Conservation (phyloP, 2,797 vertebrate species). For the Clarias laeviceps region DNA sequence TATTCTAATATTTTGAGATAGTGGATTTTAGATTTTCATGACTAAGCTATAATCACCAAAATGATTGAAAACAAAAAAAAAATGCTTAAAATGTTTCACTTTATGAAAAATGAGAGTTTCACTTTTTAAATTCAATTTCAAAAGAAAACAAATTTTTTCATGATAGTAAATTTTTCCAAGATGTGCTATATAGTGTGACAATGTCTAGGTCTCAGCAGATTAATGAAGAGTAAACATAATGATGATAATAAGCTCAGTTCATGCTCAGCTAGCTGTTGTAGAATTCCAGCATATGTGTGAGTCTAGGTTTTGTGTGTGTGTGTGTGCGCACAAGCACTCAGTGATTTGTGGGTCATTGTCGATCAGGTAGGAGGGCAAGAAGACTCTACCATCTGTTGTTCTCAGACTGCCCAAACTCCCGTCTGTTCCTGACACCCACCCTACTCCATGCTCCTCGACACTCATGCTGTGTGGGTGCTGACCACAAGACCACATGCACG, state of each 20-base stretch:
- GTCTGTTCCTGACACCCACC: constrained; percentile 53
- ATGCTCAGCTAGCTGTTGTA: not conserved
- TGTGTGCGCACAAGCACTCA: not conserved
- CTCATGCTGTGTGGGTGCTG: constrained; percentile 41
- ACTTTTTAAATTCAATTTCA: too few species aligned
- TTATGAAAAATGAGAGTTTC: too few species aligned
- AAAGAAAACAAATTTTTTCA: too few species aligned
- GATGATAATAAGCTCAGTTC: not conserved
- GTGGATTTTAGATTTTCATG: too few species aligned
- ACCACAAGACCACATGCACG: not conserved
- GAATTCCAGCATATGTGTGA: not conserved
- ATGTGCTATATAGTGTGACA: too few species aligned
- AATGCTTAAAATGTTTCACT: too few species aligned
- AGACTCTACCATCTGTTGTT: constrained; percentile 46
- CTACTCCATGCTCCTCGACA: constrained; percentile 18
- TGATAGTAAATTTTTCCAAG: too few species aligned
- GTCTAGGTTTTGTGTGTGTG: not conserved
- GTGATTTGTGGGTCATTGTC: constrained; percentile 50
- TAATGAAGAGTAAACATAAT: too few species aligned
- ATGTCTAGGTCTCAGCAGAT: too few species aligned
- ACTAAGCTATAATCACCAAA: too few species aligned
- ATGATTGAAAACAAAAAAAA: too few species aligned
- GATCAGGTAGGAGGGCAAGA: constrained; percentile 56
- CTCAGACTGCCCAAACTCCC: constrained; percentile 44
- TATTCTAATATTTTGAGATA: too few species aligned